A percentile compares a stretch with the other conserved stretches of the same genome.
These are phyloP conservation scores for Autographa gamma DNA, from an alignment of 2,888 invertebrate species.

Conservation along the genomic window DNA sequence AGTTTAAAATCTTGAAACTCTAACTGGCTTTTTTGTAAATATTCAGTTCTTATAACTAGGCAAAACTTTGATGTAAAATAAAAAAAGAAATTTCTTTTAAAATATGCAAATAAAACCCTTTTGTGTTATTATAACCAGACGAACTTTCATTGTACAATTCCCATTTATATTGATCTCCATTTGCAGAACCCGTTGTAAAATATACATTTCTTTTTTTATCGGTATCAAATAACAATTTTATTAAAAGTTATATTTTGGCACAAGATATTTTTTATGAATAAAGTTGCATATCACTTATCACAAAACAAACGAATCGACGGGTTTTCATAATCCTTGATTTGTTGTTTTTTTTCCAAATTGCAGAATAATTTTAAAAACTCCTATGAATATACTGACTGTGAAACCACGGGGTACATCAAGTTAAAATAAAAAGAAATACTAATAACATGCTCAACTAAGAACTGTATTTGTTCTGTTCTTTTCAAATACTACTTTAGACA, in stretches of 20 bases:
- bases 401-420: too few relatives aligned
- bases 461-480: conserved; percentile 18
- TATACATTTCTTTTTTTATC: neutral
- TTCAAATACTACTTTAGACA: conserved; percentile 27
- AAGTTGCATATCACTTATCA: too few relatives aligned
- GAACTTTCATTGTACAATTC: conserved; percentile 1
- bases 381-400: too few relatives aligned
- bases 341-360: too few relatives aligned
- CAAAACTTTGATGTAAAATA: neutral
- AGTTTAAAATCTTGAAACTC: neutral
- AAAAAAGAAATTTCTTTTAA: neutral
- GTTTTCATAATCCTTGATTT: too few relatives aligned
- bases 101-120: conserved; percentile 2
- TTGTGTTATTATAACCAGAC: conserved; percentile 2
- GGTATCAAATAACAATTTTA: neutral
- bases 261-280: too few relatives aligned
- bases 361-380: too few relatives aligned
- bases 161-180: neutral
- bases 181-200: neutral
- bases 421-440: neutral
- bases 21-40: neutral
- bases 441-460: neutral
- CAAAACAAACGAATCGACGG: too few relatives aligned
- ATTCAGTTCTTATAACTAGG: neutral
- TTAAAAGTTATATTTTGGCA: neutral